Conservation (phyloP, 1,140 invertebrate genomes). For the Panonychus citri region DNA sequence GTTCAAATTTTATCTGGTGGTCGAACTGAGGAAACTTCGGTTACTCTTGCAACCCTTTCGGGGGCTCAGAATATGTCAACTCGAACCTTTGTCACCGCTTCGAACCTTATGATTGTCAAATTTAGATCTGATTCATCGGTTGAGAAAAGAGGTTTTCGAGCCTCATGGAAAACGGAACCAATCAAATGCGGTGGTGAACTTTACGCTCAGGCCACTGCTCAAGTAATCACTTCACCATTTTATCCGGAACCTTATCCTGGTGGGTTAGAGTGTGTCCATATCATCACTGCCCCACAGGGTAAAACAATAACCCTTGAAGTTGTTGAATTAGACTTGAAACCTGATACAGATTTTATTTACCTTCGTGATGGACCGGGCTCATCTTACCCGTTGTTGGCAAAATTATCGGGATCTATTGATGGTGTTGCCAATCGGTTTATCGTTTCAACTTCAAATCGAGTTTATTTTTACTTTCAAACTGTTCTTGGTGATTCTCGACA, state of each 20-base stretch:
- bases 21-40: constrained; percentile 73
- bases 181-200: constrained; percentile 63
- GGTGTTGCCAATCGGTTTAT: constrained; percentile 38
- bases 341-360: constrained; percentile 58
- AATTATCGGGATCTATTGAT: constrained; percentile 57
- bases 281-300: constrained; percentile 61
- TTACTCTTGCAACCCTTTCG: constrained; percentile 68
- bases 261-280: constrained; percentile 76
- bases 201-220: constrained; percentile 15
- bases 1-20: constrained; percentile 86
- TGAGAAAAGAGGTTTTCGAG: constrained; percentile 66
- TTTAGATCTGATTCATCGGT: constrained; percentile 80
- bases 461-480: constrained; percentile 80
- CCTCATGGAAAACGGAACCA: constrained; percentile 38
- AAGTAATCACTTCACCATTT: constrained; percentile 50
- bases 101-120: constrained; percentile 93
- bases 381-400: constrained; percentile 52
- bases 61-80: constrained; percentile 52
- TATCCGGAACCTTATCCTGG: constrained; percentile 79
- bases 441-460: constrained; percentile 62
- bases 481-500: constrained; percentile 53
- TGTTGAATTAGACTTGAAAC: constrained; percentile 66
- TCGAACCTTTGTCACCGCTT: constrained; percentile 68
- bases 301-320: constrained; percentile 64
- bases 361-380: constrained; percentile 69